phyloP scores from a whole-genome alignment of 2,888 invertebrate species.

The Sphaerophoria rueppellii region DNA sequence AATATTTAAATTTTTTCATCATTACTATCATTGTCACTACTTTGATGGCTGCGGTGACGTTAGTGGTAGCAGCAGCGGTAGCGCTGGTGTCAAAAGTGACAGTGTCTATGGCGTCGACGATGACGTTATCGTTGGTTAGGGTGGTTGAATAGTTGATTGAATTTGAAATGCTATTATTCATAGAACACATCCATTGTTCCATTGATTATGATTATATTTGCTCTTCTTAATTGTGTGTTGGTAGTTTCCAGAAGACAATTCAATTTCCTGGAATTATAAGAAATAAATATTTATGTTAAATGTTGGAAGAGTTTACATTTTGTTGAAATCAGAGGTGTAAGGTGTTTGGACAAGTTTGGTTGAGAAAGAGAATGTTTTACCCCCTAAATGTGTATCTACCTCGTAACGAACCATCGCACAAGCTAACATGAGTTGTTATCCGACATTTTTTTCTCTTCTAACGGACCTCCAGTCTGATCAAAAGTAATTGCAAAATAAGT shows the following conservation, averaged over 20 bases:
- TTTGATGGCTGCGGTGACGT: too few relatives aligned
- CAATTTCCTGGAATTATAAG: conserved; percentile 23
- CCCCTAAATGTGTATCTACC: too few relatives aligned
- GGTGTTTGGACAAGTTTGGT: too few relatives aligned
- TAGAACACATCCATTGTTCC: conserved; percentile 20
- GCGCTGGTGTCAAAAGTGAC: too few relatives aligned
- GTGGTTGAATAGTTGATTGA: conserved; percentile 39
- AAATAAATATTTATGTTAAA: background rate
- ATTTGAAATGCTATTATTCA: conserved; percentile 53
- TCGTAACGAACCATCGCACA: too few relatives aligned
- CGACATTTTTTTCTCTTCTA: too few relatives aligned
- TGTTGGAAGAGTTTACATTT: too few relatives aligned
- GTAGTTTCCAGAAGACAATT: background rate
- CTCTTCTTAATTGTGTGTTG: background rate
- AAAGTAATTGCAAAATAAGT: conserved; percentile 16
- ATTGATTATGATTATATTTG: conserved; percentile 15
- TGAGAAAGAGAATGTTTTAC: too few relatives aligned
- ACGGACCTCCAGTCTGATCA: background rate
- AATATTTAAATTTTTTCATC: conserved; percentile 47
- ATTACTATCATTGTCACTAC: conserved; percentile 52
- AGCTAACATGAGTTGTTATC: too few relatives aligned
- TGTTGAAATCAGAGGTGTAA: too few relatives aligned
- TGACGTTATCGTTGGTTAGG: conserved; percentile 4
- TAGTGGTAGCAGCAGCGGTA: too few relatives aligned
- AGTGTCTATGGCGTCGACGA: too few relatives aligned